A percentile compares a stretch with the other conserved stretches of the same genome.
Evolutionary conservation across 1,140 invertebrate species (phyloP).

Genomic region (Lepidurus couesii): DNA sequence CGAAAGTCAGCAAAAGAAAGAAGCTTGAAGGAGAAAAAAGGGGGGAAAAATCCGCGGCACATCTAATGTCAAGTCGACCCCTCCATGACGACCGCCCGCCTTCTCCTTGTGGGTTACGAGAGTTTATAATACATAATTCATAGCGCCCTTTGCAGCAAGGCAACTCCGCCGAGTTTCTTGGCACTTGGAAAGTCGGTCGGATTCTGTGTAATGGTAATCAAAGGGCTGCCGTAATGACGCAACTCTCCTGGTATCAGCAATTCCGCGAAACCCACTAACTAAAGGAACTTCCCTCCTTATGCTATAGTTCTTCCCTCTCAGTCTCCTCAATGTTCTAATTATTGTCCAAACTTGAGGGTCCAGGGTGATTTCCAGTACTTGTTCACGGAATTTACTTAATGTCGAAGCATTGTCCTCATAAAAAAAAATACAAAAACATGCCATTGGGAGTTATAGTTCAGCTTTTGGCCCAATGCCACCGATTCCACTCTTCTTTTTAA

Average conservation of each 20-base stretch:
- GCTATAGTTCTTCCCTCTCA: not conserved
- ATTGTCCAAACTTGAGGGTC: not conserved
- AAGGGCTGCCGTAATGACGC: not conserved
- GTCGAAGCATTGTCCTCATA: not conserved
- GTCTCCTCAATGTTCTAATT: not conserved
- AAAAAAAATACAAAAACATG: not conserved
- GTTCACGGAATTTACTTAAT: not conserved
- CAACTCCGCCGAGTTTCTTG: not conserved
- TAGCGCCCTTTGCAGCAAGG: not conserved
- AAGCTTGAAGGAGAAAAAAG: not conserved
- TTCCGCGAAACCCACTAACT: not conserved
- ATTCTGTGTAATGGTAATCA: conserved; percentile 6
- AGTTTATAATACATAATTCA: conserved; percentile 12
- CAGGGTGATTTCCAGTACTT: not conserved
- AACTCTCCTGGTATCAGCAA: not conserved
- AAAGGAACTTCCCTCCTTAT: not conserved
- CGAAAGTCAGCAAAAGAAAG: not conserved
- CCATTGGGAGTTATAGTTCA: not conserved
- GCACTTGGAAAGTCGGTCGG: not conserved
- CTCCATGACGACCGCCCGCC: not conserved
- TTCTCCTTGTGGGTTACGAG: not conserved
- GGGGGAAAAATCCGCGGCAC: too few species aligned
- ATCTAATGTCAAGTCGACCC: too few species aligned
- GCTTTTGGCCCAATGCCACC: not conserved
- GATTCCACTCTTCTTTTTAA: not conserved